phyloP scores from a whole-genome alignment of 2,113 vertebrate species.

The Tichodroma muraria region DNA sequence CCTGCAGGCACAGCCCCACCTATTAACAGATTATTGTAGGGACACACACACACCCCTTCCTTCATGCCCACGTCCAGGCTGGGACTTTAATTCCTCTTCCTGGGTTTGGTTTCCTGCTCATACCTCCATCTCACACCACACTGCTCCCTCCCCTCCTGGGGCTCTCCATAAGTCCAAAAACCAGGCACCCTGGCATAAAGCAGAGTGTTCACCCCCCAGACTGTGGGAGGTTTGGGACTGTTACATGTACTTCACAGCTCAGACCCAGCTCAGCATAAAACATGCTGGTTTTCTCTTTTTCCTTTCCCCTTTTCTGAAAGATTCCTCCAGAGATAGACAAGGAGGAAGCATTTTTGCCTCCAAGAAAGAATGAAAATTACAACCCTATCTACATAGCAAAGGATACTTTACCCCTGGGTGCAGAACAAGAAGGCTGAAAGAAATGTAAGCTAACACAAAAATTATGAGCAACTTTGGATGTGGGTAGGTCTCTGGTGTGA shows the following conservation, averaged over 20 bases:
- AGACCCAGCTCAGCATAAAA: background rate
- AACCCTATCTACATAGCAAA: constrained; percentile 59
- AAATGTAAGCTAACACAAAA: constrained; percentile 8
- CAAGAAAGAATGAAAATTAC: constrained; percentile 67
- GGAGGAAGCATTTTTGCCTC: constrained; percentile 40
- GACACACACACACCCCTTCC: background rate
- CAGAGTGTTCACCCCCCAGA: background rate
- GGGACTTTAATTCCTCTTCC: background rate
- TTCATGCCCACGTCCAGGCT: background rate
- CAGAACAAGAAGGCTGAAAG: constrained; percentile 6
- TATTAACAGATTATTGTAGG: background rate
- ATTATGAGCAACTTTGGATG: constrained; percentile 32
- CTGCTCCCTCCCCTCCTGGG: background rate
- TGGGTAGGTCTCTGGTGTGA: constrained; percentile 9
- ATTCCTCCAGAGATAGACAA: constrained; percentile 40
- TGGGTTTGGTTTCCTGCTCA: background rate
- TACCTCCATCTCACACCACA: background rate
- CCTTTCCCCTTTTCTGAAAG: background rate
- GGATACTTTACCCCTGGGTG: constrained; percentile 35
- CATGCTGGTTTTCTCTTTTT: background rate
- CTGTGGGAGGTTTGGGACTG: background rate
- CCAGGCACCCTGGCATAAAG: background rate
- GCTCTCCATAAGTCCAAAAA: background rate
- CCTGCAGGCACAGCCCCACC: background rate
- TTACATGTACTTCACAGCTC: background rate